Evolutionary conservation across 2,797 vertebrate species (phyloP), one percentile per base, ranked within the genome.

Genomic region (Apogon talboti): DNA sequence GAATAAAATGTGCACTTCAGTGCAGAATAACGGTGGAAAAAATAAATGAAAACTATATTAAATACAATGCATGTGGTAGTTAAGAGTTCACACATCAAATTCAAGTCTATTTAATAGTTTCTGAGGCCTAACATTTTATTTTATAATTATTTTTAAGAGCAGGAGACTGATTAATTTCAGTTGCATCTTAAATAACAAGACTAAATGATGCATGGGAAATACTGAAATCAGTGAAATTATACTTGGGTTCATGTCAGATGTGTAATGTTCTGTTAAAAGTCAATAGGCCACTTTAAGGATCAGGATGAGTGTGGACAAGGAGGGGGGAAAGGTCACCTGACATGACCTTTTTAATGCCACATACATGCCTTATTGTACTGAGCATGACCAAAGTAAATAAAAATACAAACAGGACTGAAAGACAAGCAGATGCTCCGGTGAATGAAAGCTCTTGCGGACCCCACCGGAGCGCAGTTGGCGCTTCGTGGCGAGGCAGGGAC

Each of bases 221-320:
- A 35, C 33, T 35, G 33, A 35, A 35, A 35, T 35, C 33, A 35
- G 33, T 10, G 8, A 35, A 10, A 35, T 10, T 28, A 28, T 5
- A 28, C 6, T 5, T 6, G 6, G 24, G 3, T 28, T 28, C 4
- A 28, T 6, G 7, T 35, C 33, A 35, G 33, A 48, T 48, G 13
- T 6, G 9, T 47, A 16, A 24, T 21, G 10, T 53, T 35, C 21
- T 54, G 55, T 40, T 37, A 33, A 53, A 67, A 52, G 44, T 64
- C 76, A 75, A 51, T 42, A 66, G 61, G 55, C 58, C 58, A 66
- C 6, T 51, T 44, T 14, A 65, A 41, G 37, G 19, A 53, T 51
- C 0, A 71, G 13, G n/a, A 66, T 48, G 58, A 50, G 40, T 37
- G 42, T 58, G 11, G 42, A 24, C 6, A 49, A 56, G 62, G 42